Base-by-base conservation (phyloP, 2,888 invertebrate genomes). In the Drosophila birchii region DNA sequence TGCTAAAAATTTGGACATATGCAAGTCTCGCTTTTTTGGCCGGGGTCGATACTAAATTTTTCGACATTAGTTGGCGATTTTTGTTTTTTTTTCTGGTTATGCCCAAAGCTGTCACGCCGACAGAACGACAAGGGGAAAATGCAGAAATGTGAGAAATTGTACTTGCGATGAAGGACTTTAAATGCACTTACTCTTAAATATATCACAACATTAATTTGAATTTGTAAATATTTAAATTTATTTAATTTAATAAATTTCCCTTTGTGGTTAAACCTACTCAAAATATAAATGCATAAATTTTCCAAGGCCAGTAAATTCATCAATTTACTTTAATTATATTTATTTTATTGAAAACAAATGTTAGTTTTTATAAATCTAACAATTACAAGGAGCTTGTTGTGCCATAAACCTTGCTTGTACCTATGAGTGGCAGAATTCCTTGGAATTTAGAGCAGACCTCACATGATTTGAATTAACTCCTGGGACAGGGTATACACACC, bases 91-190 rank as follows among this genome's bases (percentile, higher is more conserved):
- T 34, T 49, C 80, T 80, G 81, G 76, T 87, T 23, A 16, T 81
- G 88, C 90, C 90, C 78, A 81, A 75, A 91, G 90, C 90, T 90
- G 91, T 90, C 90, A 90, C 90, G 91, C 79, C 79, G 82, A 62
- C 75, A 63, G 68, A 76, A 67, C 64, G 57, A 58, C 38, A 29
- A 36, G 64, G 47, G 54, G 38, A 58, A 73, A 62, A 39, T 43
- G 36, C 32, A 76, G 41, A 58, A 70, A 39, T 47, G 39, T n/a
- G 43, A n/a, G 36, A n/a, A 36, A 43, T 26, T 20, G 11, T 4
- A 1, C 5, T 29, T 29, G 3, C 3, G 1, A 36, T n/a, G 12
- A 3, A 14, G 41, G 41, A 41, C 1, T 36, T 34, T 16, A 2
- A 34, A 34, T 64, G 41, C 64, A 63, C 64, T 64, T 9, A 39